Conservation (phyloP, 2,113 vertebrate species). For the Thunnus maccoyii region DNA sequence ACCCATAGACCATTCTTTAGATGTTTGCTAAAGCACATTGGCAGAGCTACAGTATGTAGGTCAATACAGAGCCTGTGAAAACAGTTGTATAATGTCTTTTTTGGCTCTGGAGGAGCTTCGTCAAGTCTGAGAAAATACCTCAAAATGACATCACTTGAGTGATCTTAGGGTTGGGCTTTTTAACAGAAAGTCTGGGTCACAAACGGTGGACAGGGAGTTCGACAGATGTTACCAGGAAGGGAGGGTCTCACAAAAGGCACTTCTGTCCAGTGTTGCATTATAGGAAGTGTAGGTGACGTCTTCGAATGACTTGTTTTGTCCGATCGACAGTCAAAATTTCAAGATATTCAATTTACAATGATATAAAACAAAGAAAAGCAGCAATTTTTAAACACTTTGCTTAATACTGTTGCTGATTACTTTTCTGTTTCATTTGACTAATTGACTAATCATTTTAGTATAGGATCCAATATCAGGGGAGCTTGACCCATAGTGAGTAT, state of each 20-base stretch:
- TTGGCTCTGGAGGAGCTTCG: background rate
- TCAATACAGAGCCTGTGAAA: background rate
- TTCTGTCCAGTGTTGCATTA: background rate
- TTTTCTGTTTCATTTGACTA: too few relatives aligned
- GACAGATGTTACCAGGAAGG: background rate
- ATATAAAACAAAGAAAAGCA: background rate
- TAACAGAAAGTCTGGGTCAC: background rate
- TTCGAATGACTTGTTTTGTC: background rate
- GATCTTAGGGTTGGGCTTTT: slow-evolving; percentile 1
- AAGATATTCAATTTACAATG: too few relatives aligned
- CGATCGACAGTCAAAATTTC: background rate
- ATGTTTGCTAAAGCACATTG: background rate
- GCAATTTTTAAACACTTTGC: too few relatives aligned
- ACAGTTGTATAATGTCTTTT: background rate
- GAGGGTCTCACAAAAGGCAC: background rate
- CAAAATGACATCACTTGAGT: background rate
- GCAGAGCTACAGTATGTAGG: background rate
- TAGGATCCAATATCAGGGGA: too few relatives aligned
- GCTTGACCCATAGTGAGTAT: background rate
- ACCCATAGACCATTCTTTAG: background rate
- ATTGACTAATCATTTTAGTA: too few relatives aligned
- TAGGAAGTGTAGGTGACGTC: background rate
- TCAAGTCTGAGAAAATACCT: background rate
- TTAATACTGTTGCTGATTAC: too few relatives aligned
- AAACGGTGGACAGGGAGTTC: background rate